These are phyloP conservation scores for Drosophila nebulosa DNA, from an alignment of 1,140 invertebrate genomes.

Conservation along the genomic window DNA sequence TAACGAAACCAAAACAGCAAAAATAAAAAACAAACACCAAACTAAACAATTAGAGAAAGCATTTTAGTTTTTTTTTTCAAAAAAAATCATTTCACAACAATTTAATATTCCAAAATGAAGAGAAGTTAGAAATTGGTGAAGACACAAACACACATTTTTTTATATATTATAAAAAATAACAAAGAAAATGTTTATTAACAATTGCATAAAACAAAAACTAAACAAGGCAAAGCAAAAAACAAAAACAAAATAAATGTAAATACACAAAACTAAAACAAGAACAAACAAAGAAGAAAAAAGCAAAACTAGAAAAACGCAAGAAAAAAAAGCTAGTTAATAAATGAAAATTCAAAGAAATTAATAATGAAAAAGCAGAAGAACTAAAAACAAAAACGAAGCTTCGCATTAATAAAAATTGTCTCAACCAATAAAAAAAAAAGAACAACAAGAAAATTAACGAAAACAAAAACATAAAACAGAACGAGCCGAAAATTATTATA, in stretches of 20 bases:
- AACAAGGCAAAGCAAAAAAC: constrained; percentile 5
- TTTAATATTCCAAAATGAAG: neutral
- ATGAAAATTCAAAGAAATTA: constrained; percentile 27
- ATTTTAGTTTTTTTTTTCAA: constrained; percentile 35
- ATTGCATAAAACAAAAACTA: constrained; percentile 27
- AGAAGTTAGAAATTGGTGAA: neutral
- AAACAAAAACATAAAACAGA: constrained; percentile 7
- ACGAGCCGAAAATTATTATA: constrained; percentile 31
- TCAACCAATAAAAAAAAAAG: constrained; percentile 52
- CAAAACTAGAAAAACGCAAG: constrained; percentile 13
- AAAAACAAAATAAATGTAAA: constrained; percentile 57
- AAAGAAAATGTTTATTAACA: constrained; percentile 45
- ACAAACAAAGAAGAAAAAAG: constrained; percentile 4
- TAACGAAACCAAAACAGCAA: constrained; percentile 8
- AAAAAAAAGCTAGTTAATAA: constrained; percentile 38
- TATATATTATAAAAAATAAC: constrained; percentile 27
- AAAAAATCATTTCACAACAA: constrained; percentile 46
- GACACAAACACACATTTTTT: constrained; percentile 20
- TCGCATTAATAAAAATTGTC: constrained; percentile 77
- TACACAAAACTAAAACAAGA: constrained; percentile 34
- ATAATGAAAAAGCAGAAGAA: constrained; percentile 27
- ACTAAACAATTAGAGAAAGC: neutral
- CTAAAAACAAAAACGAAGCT: constrained; percentile 51
- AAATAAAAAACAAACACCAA: neutral
- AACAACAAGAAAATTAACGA: constrained; percentile 24